Conservation (phyloP, 2,797 vertebrate species). For the Macropodus opercularis region DNA sequence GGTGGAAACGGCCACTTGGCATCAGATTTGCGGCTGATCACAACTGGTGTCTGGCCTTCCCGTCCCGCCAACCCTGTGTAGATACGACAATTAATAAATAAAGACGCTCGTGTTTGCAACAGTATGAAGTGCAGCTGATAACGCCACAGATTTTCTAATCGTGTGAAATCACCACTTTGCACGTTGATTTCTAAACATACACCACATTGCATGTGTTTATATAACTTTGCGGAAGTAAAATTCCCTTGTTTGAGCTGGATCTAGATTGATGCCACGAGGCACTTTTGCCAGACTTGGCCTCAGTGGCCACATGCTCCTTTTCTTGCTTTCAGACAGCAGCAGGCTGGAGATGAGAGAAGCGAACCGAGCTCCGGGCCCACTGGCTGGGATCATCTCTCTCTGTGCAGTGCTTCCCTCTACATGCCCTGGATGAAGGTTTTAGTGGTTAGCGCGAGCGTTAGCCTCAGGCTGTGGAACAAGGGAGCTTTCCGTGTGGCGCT, state of each 20-base stretch:
- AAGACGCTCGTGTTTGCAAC: slow-evolving; percentile 17
- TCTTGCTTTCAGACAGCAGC: slow-evolving; percentile 59
- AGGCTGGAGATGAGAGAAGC: slow-evolving; percentile 63
- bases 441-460: slow-evolving; percentile 54
- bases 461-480: slow-evolving; percentile 58
- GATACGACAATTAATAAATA: slow-evolving; percentile 7
- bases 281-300: slow-evolving; percentile 17
- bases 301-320: slow-evolving; percentile 41
- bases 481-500: slow-evolving; percentile 56
- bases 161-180: slow-evolving; percentile 18
- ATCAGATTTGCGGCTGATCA: slow-evolving; percentile 27
- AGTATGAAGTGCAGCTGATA: slow-evolving; percentile 36
- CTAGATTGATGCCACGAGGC: slow-evolving; percentile 31
- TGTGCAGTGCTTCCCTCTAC: slow-evolving; percentile 27
- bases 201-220: not conserved
- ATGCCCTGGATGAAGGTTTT: slow-evolving; percentile 51
- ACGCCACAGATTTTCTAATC: slow-evolving; percentile 10
- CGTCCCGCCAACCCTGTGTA: slow-evolving; percentile 20
- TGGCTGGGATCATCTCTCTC: slow-evolving; percentile 64
- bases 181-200: not conserved
- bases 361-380: slow-evolving; percentile 57
- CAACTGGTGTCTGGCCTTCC: slow-evolving; percentile 32
- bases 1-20: slow-evolving; percentile 18
- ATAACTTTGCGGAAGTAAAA: slow-evolving; percentile 7
- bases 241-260: slow-evolving; percentile 44